Evolutionary conservation across 2,113 vertebrate genomes (phyloP).

Genomic region (Mellivora capensis): DNA sequence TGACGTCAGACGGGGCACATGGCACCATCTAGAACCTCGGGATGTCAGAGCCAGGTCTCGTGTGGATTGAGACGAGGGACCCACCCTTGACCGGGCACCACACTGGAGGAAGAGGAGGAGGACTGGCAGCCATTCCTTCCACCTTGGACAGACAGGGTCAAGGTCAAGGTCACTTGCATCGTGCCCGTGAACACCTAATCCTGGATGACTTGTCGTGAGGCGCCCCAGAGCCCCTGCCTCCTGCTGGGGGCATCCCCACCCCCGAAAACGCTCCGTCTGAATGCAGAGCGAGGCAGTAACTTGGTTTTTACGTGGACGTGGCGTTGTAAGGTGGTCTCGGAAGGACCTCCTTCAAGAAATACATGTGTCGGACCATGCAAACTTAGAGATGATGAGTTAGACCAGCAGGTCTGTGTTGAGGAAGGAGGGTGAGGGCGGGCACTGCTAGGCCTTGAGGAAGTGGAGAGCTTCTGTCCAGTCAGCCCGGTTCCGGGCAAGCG

Average conservation of each 20-base stretch:
- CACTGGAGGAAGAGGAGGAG: neutral
- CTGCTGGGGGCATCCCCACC: neutral
- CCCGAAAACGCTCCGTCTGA: neutral
- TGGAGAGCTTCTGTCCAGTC: fast-evolving
- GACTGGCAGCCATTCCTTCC: neutral
- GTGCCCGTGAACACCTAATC: neutral
- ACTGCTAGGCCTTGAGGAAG: fast-evolving
- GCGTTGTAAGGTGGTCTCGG: neutral
- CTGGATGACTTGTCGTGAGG: fast-evolving
- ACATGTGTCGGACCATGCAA: neutral
- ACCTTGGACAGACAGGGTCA: neutral
- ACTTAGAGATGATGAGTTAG: neutral
- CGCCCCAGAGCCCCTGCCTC: neutral
- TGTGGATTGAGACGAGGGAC: neutral
- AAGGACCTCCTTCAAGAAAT: neutral
- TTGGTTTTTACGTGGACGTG: neutral
- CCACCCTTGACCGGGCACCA: neutral
- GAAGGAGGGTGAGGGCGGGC: fast-evolving
- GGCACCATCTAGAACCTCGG: neutral
- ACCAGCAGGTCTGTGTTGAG: neutral
- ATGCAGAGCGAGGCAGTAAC: neutral
- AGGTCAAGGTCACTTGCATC: neutral
- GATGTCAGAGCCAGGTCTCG: neutral
- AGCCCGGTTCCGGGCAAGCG: neutral
- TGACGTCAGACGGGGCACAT: fast-evolving